phyloP scores from a whole-genome alignment of 2,888 invertebrate genomes.

The Pachliopta kotzebuea region DNA sequence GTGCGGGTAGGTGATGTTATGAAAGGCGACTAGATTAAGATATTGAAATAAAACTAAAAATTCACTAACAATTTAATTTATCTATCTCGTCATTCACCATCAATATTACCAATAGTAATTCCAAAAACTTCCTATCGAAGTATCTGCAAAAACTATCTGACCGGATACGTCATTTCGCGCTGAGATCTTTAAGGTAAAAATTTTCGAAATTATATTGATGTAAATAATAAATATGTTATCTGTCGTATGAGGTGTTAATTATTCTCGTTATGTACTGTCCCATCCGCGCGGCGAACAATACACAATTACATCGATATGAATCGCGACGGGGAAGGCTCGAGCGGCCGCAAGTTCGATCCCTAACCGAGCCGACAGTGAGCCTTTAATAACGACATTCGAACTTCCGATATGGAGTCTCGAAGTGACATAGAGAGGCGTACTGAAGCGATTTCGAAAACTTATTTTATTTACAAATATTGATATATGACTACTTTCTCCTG shows the following conservation, averaged over 20 bases:
- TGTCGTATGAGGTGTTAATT: constrained; percentile 15
- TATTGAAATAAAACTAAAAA: constrained; percentile 5
- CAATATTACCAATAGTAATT: too few species aligned
- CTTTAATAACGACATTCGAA: constrained; percentile 53
- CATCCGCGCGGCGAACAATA: constrained; percentile 40
- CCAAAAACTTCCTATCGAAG: too few species aligned
- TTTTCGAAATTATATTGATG: too few species aligned
- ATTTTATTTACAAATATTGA: too few species aligned
- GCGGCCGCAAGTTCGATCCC: constrained; percentile 39
- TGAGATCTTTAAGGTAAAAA: too few species aligned
- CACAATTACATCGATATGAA: constrained; percentile 47
- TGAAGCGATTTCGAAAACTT: constrained; percentile 31
- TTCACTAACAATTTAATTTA: neutral
- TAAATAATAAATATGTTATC: neutral
- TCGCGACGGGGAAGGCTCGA: constrained; percentile 32
- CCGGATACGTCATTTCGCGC: too few species aligned
- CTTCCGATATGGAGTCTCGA: constrained; percentile 57
- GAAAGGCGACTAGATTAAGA: constrained; percentile 22
- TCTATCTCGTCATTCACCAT: too few species aligned
- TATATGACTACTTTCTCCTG: too few species aligned
- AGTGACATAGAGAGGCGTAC: constrained; percentile 31
- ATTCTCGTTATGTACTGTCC: constrained; percentile 16
- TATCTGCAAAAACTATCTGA: too few species aligned
- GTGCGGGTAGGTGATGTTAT: constrained; percentile 30
- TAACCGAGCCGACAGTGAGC: constrained; percentile 52